Evolutionary conservation across 2,888 invertebrate species (phyloP), one percentile per base, ranked within the genome.

Genomic region (Orthosia gothica): DNA sequence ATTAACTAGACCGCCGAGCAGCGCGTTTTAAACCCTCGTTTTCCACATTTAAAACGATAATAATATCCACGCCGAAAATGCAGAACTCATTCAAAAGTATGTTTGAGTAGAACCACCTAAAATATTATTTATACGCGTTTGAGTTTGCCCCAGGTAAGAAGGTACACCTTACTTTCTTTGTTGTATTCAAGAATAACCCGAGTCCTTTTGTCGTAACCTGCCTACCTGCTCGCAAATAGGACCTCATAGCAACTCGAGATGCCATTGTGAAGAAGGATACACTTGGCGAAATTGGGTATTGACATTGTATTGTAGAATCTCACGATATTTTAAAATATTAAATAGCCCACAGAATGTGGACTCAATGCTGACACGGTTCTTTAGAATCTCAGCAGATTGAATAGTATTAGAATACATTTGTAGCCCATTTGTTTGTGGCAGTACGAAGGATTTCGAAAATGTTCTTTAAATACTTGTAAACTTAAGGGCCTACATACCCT

Each of bases 111-210:
- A 69, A 73, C 76, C 66, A 64, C 74, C 74, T 62, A 54, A 76
- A 81, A 72, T 84, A 82, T 81, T 82, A 84, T 88, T 85, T 84
- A 74, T 68, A 64, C 65, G 73, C 70, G 72, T 83, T 84, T 84
- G 78, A 84, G 81, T 83, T 77, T 63, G 79, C 72, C 61, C 62
- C 89, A 88, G 89, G 88, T 88, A 88, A 86, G 84, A 74, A 79
- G 75, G 82, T 81, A 81, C 81, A 87, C 84, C 85, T 87, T 84
- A 80, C 76, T 75, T 85, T 80, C 83, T 86, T 88, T 88, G 89
- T 88, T 84, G 72, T 74, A 74, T 68, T 76, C 61, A 66, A 77
- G 79, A 82, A 79, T 79, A 79, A 76, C 74, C 84, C 77, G 68
- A 74, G 75, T 79, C 77, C 79, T 81, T 83, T 88, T 87, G 89